Base-by-base conservation (phyloP, 64 coral and sea anemone genomes). In the Platygyra sinensis region DNA sequence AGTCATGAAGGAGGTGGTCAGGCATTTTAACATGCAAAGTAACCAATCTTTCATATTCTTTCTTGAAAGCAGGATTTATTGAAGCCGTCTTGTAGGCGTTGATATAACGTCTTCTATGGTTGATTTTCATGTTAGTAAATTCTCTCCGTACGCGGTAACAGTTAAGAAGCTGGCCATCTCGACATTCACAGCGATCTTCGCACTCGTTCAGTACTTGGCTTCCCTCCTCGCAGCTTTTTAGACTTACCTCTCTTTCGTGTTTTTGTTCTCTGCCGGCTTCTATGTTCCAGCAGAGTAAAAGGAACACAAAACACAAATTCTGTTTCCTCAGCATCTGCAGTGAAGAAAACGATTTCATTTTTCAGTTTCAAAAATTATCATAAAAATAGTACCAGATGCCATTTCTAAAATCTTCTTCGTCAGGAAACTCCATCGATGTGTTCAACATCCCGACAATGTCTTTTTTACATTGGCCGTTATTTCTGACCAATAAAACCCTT, bases 61-160 rank as follows among this genome's bases (percentile, higher is more conserved):
- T 49, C n/a, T 73, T 89, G 72, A 77, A 96, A 10, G 14, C 8
- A 31, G 73, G 61, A 19, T 77, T 8, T 3, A 69, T 75, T 6
- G 93, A 95, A 1, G 87, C 89, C 2, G 16, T 91, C 49, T 82
- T 91, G 29, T 92, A 75, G 24, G 94, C 50, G 42, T 82, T 30
- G 15, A 96, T 92, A 67, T 78, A 96, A 15, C 89, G 78, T 14
- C 77, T 55, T 60, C 78, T 79, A 19, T 89, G 86, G 2, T 89
- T 78, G 17, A 59, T n/a, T 4, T 59, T 30, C 89, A 95, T 91
- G 18, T 67, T 74, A 8, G 89, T 82, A 59, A 94, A 94, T 20
- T 94, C 87, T 74, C 89, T 88, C 2, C 92, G 63, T 8, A 89
- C 36, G 52, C 92, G 75, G 29, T 72, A 89, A 42, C 92, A 94